Evolutionary conservation across 2,113 vertebrate species (phyloP), one percentile per base, ranked within the genome.

Genomic region (Marmota monax): DNA sequence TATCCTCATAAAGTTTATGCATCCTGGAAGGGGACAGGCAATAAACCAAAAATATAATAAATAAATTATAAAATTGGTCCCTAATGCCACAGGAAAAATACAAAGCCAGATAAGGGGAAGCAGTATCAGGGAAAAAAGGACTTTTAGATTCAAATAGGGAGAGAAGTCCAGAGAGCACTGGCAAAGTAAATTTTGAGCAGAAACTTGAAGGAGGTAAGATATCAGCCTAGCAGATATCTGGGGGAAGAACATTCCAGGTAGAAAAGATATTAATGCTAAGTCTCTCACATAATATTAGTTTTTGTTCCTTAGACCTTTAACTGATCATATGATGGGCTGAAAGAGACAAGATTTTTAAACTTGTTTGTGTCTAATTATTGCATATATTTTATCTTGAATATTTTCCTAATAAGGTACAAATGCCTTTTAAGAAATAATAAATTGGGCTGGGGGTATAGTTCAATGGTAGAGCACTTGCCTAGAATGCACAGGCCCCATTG

Each of bases 351-450:
- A 91, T 95, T 93, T 93, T 93, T 74, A 91, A 93, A 95, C 34
- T 82, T 83, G 39, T n/a, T 89, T 96, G 89, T 87, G 77, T 96
- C 72, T 84, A 93, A 70, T 86, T 70, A 84, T 37, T 84, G 88
- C 34, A 92, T 95, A 25, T n/a, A 92, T 90, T 95, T 95, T 80
- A 95, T 87, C 51, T 95, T 88, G 90, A 95, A 76, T 48, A 88
- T 79, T 94, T 90, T 78, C 56, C 39, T 84, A 93, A 86, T 93
- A 96, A 95, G 70, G 42, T 53, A 79, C n/a, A 88, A 95, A 80
- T 88, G 32, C n/a, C 82, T 91, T 90, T 96, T 92, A 39, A 93
- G 53, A 97, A 96, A 95, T 84, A 48, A 95, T 78, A 84, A 96
- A 88, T 97, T 94, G 34, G 67, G 14, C 14, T 70, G 32, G 17